Evolutionary conservation across 2,113 vertebrate genomes (phyloP), one percentile per base, ranked within the genome.

Genomic region (Nothoprocta pentlandii): DNA sequence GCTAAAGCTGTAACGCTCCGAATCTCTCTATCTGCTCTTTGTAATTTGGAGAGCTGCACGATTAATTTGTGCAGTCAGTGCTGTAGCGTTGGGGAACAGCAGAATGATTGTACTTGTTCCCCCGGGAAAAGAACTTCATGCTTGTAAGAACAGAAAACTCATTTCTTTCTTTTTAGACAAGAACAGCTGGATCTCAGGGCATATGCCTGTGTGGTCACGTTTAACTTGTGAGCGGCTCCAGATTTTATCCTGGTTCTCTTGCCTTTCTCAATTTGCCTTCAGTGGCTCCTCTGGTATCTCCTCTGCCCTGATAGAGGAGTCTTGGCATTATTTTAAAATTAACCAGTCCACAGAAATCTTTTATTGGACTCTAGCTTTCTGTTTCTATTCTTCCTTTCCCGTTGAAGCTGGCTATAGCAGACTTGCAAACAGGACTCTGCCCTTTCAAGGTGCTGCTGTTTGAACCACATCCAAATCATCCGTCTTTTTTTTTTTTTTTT

Each of bases 121-220:
- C 56, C 20, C 75, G 78, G 90, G 79, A 91, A 78, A 92, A 80
- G 16, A 88, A 15, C 28, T 90, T 95, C 28, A 36, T 71, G 80
- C 76, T 77, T 58, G 36, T 67, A 49, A 64, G 76, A 94, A 79
- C 25, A 79, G 82, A 84, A 96, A 47, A 76, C n/a, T 85, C 4
- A 36, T 94, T 87, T 91, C 82, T 94, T 93, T 92, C 76, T 95
- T 96, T 87, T 88, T 84, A 83, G 88, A 70, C 34, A 80, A 83
- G 80, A 93, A 9, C 46, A 92, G 12, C 14, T 42, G 85, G 25
- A 90, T 87, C 61, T 84, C 16, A 2, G 44, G 77, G 82, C 94
- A 71, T 78, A 71, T 68, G 87, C 54, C 28, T 90, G 63, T 85
- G 63, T 76, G 92, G 69, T 70, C 0, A 0, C 28, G 61, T 86